phyloP scores from a whole-genome alignment of 2,888 invertebrate species.

The Eristalis arbustorum region DNA sequence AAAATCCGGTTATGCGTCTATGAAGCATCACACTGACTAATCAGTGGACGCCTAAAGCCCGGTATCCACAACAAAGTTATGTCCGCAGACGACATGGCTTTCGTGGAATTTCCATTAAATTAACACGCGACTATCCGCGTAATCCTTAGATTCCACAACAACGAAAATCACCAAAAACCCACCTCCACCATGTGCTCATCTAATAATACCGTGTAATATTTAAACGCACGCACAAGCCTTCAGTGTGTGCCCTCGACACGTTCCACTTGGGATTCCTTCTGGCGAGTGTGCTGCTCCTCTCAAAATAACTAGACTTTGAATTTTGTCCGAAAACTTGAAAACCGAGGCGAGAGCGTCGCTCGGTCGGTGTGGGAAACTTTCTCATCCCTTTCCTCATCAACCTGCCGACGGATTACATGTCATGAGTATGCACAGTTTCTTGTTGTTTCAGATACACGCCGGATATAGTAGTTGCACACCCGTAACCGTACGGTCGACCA shows the following conservation, averaged over 20 bases:
- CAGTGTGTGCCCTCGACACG: constrained; percentile 33
- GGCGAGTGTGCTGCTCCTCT: constrained; percentile 30
- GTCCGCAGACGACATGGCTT: constrained; percentile 60
- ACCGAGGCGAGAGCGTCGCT: constrained; percentile 23
- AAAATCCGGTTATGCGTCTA: constrained; percentile 28
- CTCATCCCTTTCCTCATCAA: constrained; percentile 47
- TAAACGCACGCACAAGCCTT: constrained; percentile 28
- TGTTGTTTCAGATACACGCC: constrained; percentile 56
- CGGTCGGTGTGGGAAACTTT: not conserved
- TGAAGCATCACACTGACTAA: constrained; percentile 23
- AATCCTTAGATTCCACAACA: constrained; percentile 65
- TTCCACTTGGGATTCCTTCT: constrained; percentile 61
- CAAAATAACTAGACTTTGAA: constrained; percentile 44
- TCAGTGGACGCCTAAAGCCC: constrained; percentile 27
- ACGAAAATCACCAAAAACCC: constrained; percentile 20
- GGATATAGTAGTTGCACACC: not conserved
- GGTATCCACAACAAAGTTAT: constrained; percentile 51
- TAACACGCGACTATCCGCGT: constrained; percentile 59
- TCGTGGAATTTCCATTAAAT: constrained; percentile 67
- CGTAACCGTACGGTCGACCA: not conserved
- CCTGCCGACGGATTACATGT: constrained; percentile 70
- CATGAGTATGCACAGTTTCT: constrained; percentile 58
- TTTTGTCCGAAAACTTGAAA: constrained; percentile 58
- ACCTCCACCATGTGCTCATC: not conserved
- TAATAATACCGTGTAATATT: constrained; percentile 65